Evolutionary conservation across 1,140 invertebrate genomes (phyloP).

Genomic region (Sarcophaga bullata): DNA sequence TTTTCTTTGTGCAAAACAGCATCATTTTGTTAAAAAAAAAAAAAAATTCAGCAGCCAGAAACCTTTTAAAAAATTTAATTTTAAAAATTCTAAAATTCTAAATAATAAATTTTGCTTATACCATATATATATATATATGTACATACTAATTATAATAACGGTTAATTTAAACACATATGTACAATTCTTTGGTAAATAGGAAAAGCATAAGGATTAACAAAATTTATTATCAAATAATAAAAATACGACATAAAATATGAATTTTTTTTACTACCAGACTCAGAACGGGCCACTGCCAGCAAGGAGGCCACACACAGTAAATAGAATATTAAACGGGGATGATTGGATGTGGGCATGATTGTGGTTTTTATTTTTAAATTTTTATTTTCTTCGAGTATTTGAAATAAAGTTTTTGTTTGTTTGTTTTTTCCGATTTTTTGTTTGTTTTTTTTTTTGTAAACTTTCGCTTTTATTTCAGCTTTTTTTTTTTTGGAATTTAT

Average conservation of each 20-base stretch:
- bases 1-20: too few relatives aligned
- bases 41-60: too few relatives aligned
- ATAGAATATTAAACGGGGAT: constrained; percentile 61
- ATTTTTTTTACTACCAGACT: constrained; percentile 59
- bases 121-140: too few relatives aligned
- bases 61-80: too few relatives aligned
- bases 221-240: constrained; percentile 61
- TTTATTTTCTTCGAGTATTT: background rate
- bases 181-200: constrained; percentile 62
- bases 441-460: background rate
- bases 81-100: too few relatives aligned
- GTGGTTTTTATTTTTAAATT: background rate
- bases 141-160: too few relatives aligned
- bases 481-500: constrained; percentile 49
- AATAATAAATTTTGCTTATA: too few relatives aligned
- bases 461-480: background rate
- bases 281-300: constrained; percentile 59
- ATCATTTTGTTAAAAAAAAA: too few relatives aligned
- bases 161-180: constrained; percentile 55
- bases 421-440: background rate
- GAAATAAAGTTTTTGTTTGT: background rate
- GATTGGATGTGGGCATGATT: constrained; percentile 57
- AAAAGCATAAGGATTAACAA: constrained; percentile 63
- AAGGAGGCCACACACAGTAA: constrained; percentile 59
- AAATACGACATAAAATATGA: constrained; percentile 63